Base-by-base conservation (phyloP, 2,888 invertebrate genomes). In the Rutpela maculata region DNA sequence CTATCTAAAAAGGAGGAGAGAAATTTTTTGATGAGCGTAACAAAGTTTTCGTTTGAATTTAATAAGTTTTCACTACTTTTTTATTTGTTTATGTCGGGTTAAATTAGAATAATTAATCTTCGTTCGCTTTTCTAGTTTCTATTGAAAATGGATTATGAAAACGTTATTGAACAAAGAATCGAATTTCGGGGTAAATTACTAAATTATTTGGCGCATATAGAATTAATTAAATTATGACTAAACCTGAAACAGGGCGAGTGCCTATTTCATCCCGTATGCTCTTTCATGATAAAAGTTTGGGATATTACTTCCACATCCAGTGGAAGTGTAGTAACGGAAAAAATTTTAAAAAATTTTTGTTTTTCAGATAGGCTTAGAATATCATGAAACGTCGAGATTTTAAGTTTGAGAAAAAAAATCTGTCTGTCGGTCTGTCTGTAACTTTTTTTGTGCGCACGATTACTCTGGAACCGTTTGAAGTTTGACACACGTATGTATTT, bases 31-130 rank as follows among this genome's bases (percentile, higher is more conserved):
- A 50, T 0, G n/a, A 50, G 50, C 50, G 12, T n/a, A 35, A n/a
- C 17, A 18, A 65, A 43, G 18, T 43, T 65, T 43, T 43, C 26
- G 17, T 11, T 43, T 18, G 43, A 65, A 22, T 43, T 43, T 19
- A 18, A 18, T 19, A 65, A 65, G 65, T 43, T 65, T 43, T 43
- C 65, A 43, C 65, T 65, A 65, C 43, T 65, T 43, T 65, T 65
- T 65, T 18, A 17, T 43, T 65, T 43, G 43, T 65, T 43, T 43
- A 4, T 17, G 18, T 43, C 15, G 17, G 18, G 3, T 6, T 65
- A 17, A 65, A 65, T 19, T 35, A 26, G 43, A 65, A 43, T 19
- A 11, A 18, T 18, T 65, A 43, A 6, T 38, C 65, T 38, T 18
- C 2, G n/a, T 38, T 35, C 38, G 35, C 9, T 9, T 63, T 18